A percentile compares a stretch with the other conserved stretches of the same genome.
These are phyloP conservation scores for Panorpa germanica DNA, from an alignment of 2,888 invertebrate species.

Conservation along the genomic window DNA sequence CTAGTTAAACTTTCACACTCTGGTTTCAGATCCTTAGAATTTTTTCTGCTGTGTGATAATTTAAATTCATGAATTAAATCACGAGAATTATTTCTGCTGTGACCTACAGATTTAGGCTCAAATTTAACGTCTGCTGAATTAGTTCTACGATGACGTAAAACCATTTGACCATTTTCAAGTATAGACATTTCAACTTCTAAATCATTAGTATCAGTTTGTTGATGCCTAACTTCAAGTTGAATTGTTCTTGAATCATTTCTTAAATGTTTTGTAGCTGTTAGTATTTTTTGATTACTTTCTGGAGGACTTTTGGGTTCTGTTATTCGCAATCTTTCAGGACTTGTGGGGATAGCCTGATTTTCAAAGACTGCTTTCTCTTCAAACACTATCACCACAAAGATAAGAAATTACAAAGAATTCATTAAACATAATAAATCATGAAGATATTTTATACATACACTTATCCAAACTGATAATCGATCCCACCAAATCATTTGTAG, in stretches of 20 bases:
- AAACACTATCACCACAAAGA: slow-evolving; percentile 35
- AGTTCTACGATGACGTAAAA: slow-evolving; percentile 37
- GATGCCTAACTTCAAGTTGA: slow-evolving; percentile 35
- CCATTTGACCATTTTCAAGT: slow-evolving; percentile 15
- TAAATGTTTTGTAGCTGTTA: slow-evolving; percentile 32
- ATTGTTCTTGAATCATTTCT: slow-evolving; percentile 44
- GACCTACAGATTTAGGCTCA: too few species aligned
- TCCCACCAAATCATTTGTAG: slow-evolving; percentile 47
- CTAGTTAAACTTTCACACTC: too few species aligned
- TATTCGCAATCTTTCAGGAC: slow-evolving; percentile 19
- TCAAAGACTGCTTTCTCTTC: slow-evolving; percentile 46
- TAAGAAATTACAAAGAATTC: slow-evolving; percentile 9
- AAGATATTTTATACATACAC: slow-evolving; percentile 35
- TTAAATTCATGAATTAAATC: slow-evolving; percentile 20
- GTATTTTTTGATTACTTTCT: slow-evolving; percentile 18
- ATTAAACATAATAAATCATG: slow-evolving; percentile 6
- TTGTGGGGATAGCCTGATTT: slow-evolving; percentile 19
- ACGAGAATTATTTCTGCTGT: slow-evolving; percentile 25
- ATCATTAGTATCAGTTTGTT: too few species aligned
- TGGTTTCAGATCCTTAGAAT: slow-evolving; percentile 19
- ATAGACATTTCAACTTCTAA: too few species aligned
- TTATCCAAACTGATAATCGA: slow-evolving; percentile 76
- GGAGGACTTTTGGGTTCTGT: slow-evolving; percentile 9
- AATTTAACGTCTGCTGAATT: slow-evolving; percentile 33
- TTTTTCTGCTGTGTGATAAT: slow-evolving; percentile 18